Evolutionary conservation across 1,140 invertebrate genomes (phyloP), one percentile per base, ranked within the genome.

Genomic region (Pararge aegeria): DNA sequence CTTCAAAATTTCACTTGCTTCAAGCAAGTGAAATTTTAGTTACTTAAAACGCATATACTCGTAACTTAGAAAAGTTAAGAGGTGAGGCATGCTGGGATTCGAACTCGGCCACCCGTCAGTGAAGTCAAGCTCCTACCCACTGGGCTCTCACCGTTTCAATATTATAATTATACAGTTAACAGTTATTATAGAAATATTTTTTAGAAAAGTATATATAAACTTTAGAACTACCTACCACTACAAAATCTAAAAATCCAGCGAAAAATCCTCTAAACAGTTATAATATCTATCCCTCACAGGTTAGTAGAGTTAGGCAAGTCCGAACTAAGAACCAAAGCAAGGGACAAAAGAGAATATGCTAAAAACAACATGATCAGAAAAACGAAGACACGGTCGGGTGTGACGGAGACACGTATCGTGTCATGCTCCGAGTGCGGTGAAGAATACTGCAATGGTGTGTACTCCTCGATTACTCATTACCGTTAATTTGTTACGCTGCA

Each of bases 251-350:
- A n/a, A n/a, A n/a, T n/a, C n/a, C n/a, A n/a, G n/a, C n/a, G n/a
- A n/a, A n/a, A n/a, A n/a, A n/a, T n/a, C n/a, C n/a, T n/a, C n/a
- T n/a, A n/a, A n/a, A n/a, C n/a, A n/a, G n/a, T n/a, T 24, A 24
- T 4, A 24, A 24, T 24, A 24, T 24, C 30, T 15, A 1, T 40
- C 2, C 12, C 13, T 18, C 90, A 44, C 55, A 93, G 93, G 58
- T 89, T 97, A 82, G 93, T 97, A 2, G 95, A 96, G 86, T 90
- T 97, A 77, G 94, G 95, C 15, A 97, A 96, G 87, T 88, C 95
- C 10, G 92, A 95, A 74, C 76, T 94, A 5, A 94, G 93, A 83
- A 95, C 95, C 0, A 88, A 92, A 56, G 90, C 92, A 2, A 90
- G 87, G 52, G 95, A 96, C 55, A 93, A 93, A 55, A 89, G 93